Conservation (phyloP, 2,797 vertebrate genomes). For the Furcifer pardalis region DNA sequence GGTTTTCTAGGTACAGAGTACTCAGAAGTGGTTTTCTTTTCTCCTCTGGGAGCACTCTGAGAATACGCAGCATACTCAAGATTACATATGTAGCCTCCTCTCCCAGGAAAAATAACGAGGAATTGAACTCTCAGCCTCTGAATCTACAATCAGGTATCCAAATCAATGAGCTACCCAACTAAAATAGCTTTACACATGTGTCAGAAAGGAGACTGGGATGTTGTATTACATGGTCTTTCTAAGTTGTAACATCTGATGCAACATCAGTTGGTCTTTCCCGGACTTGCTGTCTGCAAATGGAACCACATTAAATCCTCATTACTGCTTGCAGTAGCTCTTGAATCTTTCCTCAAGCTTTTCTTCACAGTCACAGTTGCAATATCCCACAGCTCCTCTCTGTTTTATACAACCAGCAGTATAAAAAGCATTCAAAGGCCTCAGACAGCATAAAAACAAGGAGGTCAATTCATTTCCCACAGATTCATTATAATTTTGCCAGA, state of each 20-base stretch:
- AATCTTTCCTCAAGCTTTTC: slow-evolving; percentile 44
- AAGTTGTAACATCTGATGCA: slow-evolving; percentile 19
- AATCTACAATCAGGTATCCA: no score
- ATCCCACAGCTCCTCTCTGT: slow-evolving; percentile 26
- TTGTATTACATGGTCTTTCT: background rate
- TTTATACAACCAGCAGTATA: slow-evolving; percentile 27
- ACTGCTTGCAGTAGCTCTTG: slow-evolving; percentile 8
- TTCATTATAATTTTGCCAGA: slow-evolving; percentile 66
- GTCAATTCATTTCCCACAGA: slow-evolving; percentile 41
- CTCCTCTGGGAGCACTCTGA: no score
- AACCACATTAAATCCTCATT: background rate
- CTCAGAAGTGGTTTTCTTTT: no score
- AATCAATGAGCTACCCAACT: background rate
- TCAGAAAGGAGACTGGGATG: background rate
- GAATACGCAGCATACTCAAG: no score
- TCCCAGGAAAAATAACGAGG: no score
- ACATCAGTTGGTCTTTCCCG: background rate
- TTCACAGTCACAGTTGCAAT: slow-evolving; percentile 47
- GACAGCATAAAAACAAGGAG: slow-evolving; percentile 54
- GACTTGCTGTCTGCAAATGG: background rate
- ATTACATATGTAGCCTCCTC: no score
- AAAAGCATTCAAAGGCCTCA: slow-evolving; percentile 46
- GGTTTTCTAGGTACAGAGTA: no score
- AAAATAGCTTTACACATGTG: background rate
- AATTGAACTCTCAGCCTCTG: no score